Evolutionary conservation across 2,888 invertebrate species (phyloP), one percentile per base, ranked within the genome.

Genomic region (Xestoiulus laeticollis): DNA sequence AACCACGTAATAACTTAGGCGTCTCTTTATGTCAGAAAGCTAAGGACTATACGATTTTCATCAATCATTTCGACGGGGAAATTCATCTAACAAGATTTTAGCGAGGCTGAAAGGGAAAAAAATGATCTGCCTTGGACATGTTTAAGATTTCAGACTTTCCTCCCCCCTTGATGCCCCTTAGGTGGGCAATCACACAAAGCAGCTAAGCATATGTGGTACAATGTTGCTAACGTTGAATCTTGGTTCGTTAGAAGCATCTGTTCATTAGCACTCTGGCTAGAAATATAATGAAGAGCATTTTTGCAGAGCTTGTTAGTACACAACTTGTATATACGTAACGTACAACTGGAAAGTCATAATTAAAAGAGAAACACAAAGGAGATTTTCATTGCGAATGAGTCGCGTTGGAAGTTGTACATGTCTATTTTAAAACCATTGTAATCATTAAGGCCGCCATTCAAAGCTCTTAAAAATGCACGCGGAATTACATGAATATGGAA

Each of bases 381-480:
- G 30, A 78, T 30, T n/a, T 68, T 68, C 22, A 10, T 26, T 22
- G 68, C 68, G n/a, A 10, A 26, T 30, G 78, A 78, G 14, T 2
- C 26, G 78, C 78, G 78, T 14, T 78, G 30, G 12, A 78, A 78
- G 14, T 12, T 26, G 30, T 30, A 78, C 30, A 78, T 26, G 78
- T 78, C 78, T 78, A 78, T 78, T 78, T 78, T 78, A 30, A 78
- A 78, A 78, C 78, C 78, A 30, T 78, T 78, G 30, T 14, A 14
- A 5, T 26, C 78, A 30, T 78, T 8, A 78, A 78, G 78, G 78
- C 78, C 30, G 30, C 78, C 78, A 78, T 78, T 78, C 30, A 78
- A 14, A 12, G 78, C 78, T 14, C 78, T 78, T 22, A 14, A 30
- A 78, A 30, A 78, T 78, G 26, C 30, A 22, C 14, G 16, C 10